A percentile compares a stretch with the other conserved stretches of the same genome.
These are phyloP conservation scores for Meteorus cinctellus DNA, from an alignment of 2,888 invertebrate species.

Conservation along the genomic window DNA sequence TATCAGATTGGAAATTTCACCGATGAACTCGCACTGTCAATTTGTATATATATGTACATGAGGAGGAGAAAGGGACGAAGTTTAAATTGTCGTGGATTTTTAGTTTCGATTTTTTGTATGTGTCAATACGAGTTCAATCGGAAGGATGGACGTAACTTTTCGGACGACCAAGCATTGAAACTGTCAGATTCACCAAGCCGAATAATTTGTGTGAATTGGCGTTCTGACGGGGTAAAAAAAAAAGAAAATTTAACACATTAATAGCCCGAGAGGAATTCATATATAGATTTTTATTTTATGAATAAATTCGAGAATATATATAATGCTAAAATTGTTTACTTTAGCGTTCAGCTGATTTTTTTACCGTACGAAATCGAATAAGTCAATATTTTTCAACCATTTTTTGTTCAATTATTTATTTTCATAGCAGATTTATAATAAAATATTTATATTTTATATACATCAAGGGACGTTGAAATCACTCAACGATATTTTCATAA, in stretches of 20 bases:
- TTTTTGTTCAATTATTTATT: too few relatives aligned
- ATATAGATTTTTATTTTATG: too few relatives aligned
- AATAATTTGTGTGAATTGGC: slow-evolving; percentile 16
- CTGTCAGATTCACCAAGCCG: slow-evolving; percentile 28
- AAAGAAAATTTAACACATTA: not conserved
- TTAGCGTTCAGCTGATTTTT: too few relatives aligned
- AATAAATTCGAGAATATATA: too few relatives aligned
- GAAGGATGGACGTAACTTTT: slow-evolving; percentile 39
- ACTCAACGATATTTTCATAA: too few relatives aligned
- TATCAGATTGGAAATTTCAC: not conserved
- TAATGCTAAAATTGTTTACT: too few relatives aligned
- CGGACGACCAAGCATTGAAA: slow-evolving; percentile 29
- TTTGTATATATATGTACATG: not conserved
- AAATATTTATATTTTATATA: too few relatives aligned
- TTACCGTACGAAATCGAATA: too few relatives aligned
- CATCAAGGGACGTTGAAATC: too few relatives aligned
- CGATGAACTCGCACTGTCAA: not conserved
- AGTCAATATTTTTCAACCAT: too few relatives aligned
- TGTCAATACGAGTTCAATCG: slow-evolving; percentile 20
- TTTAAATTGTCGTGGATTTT: not conserved
- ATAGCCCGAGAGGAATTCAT: not conserved
- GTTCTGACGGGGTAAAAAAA: not conserved
- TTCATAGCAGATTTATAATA: too few relatives aligned
- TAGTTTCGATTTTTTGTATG: slow-evolving; percentile 5
- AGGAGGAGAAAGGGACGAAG: not conserved